Evolutionary conservation across 2,113 vertebrate genomes (phyloP), one percentile per base, ranked within the genome.

Genomic region (Macquaria australasica): DNA sequence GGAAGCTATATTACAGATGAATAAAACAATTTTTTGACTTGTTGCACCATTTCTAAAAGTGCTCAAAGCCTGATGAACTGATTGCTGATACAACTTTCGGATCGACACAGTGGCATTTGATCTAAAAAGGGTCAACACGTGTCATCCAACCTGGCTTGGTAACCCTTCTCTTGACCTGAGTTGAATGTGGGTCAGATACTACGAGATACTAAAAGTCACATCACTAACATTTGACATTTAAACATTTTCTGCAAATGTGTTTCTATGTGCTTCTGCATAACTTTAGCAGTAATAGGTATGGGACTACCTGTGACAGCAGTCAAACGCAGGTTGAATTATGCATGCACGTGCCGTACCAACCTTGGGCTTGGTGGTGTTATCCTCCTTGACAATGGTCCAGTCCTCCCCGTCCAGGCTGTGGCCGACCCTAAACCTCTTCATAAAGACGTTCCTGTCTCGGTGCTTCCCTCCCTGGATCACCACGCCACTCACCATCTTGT

Each of bases 381-480:
- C 95, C 62, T 98, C 98, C 93, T 95, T 96, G 71, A 99, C 87
- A 69, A 96, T 83, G 87, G 95, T 97, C 98, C 98, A 99, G 67
- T 97, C 96, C 0, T 96, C 96, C 82, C 97, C 97, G 4, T 98
- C 97, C 90, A 94, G 95, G 89, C 98, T 99, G 94, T 98, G 96
- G 2, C 96, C 97, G 41, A 99, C 95, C 93, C 96, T 98, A 87
- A 99, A 99, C 85, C 96, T 97, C 92, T 96, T 96, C 97, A 99
- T 97, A 93, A 97, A 99, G 28, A 99, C 96, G 82, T 97, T 97
- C 89, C 96, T 97, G 64, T 99, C 98, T 25, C 96, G 93, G 93
- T 98, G 96, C 81, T 97, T 99, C 21, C 97, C 98, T 8, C 98
- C 98, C 89, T 99, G 98, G 70, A 99, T 94, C 87, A 99, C 95